Base-by-base conservation (phyloP, 2,113 vertebrate genomes). In the Poeciliopsis retropinna region DNA sequence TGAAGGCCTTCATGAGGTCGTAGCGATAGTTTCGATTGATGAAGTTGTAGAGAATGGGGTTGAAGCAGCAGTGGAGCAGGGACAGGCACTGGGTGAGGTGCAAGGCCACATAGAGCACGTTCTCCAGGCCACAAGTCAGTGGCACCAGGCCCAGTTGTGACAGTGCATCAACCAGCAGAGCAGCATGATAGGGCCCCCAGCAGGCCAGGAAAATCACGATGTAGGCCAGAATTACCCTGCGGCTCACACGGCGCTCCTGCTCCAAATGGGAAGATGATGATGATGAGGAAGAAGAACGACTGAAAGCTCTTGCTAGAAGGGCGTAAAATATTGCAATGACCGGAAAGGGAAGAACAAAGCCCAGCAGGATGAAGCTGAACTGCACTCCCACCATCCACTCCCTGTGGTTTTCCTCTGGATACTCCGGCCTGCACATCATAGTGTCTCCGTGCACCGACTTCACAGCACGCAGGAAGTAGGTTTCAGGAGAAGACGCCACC, bases 1-100 rank as follows among this genome's bases (percentile, higher is more conserved):
- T 98, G 81, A 99, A 97, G 34, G 97, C 97, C 84, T 98, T 98
- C 97, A 98, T 98, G 80, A 99, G 96, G 94, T 98, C 96, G 0
- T 98, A 97, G 89, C 96, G 93, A 89, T 98, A 97, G 93, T 96
- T 97, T 76, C 96, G 95, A 87, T 93, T 91, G 77, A 98, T 95
- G 92, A 99, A 97, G 90, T 96, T 98, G 86, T 99, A 99, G 15
- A 99, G 95, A 64, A 99, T 95, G 2, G 98, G 98, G 87, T 99
- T 99, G 90, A 97, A 92, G 0, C 97, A 99, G 92, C 98, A 99
- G 91, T 99, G 98, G 67, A 96, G 94, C 29, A 99, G 84, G 0
- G 98, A 98, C 89, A 99, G 94, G 63, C 97, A 97, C 92, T 99
- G 97, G 0, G 97, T 98, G 85, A 98, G 89, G 29, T 99, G 95